Conservation (phyloP, 2,113 vertebrate species). For the Chaetura pelagica region DNA sequence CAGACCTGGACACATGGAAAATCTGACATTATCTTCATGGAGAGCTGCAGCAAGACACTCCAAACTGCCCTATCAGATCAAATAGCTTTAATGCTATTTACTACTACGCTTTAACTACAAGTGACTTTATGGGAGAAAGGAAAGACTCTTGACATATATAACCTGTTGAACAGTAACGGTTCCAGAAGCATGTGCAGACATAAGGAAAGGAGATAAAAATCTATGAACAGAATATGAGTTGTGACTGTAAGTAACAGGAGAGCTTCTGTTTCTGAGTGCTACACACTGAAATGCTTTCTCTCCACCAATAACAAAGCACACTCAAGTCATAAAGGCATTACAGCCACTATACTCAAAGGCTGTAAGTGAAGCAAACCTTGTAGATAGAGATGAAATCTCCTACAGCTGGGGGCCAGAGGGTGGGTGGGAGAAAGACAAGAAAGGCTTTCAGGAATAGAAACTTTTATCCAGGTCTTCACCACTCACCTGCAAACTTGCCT, state of each 20-base stretch:
- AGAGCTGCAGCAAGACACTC: neutral
- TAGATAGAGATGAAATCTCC: neutral
- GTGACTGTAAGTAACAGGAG: neutral
- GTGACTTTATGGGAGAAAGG: neutral
- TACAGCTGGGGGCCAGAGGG: neutral
- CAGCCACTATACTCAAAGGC: neutral
- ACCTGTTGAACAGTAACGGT: neutral
- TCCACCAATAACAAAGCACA: neutral
- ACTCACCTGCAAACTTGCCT: neutral
- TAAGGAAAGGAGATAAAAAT: neutral
- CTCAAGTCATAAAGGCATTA: neutral
- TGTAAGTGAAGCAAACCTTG: neutral
- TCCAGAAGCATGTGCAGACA: neutral
- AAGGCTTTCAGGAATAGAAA: neutral
- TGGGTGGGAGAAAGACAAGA: neutral
- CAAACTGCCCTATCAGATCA: accelerated
- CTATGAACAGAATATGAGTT: neutral
- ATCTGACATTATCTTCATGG: neutral
- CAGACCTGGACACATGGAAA: neutral
- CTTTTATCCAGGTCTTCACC: neutral
- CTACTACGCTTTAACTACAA: neutral
- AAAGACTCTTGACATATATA: neutral
- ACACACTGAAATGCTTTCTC: neutral
- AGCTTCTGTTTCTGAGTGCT: neutral
- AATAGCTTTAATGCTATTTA: too few relatives aligned